Conservation (phyloP, 2,797 vertebrate species). For the Xenopus petersii region DNA sequence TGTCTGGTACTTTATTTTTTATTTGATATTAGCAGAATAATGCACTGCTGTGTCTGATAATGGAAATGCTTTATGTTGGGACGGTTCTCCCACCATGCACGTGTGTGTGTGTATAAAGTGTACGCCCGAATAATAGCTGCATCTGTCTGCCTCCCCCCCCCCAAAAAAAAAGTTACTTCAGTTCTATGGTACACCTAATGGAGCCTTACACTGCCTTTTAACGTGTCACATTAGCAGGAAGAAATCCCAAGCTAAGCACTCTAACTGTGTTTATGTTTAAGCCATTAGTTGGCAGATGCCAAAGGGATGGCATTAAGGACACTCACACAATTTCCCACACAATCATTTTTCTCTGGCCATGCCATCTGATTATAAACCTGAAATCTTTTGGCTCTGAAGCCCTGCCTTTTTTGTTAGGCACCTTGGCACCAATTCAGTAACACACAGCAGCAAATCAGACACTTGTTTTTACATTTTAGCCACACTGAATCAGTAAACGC, state of each 20-base stretch:
- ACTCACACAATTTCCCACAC: too few species aligned
- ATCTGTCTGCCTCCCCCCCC: slow-evolving; percentile 28
- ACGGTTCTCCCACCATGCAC: slow-evolving; percentile 21
- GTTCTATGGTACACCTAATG: slow-evolving; percentile 7
- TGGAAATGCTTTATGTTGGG: not conserved
- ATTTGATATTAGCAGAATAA: not conserved
- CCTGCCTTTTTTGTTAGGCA: too few species aligned
- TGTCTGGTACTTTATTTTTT: too few species aligned
- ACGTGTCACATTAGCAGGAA: slow-evolving; percentile 36
- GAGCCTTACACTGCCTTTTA: slow-evolving; percentile 28
- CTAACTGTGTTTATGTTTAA: not conserved
- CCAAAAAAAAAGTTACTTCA: not conserved
- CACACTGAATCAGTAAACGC: too few species aligned
- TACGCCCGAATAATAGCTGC: slow-evolving; percentile 37
- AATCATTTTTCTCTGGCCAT: too few species aligned
- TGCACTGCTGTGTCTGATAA: slow-evolving; percentile 26
- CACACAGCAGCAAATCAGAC: too few species aligned
- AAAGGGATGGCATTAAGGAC: too few species aligned
- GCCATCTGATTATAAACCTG: too few species aligned
- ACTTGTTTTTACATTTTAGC: too few species aligned
- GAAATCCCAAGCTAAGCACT: slow-evolving; percentile 21
- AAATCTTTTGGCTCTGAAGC: too few species aligned
- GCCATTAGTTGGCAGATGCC: too few species aligned
- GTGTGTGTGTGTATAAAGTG: slow-evolving; percentile 21
- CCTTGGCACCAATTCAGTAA: too few species aligned